Evolutionary conservation across 2,888 invertebrate genomes (phyloP), one percentile per base, ranked within the genome.

Genomic region (Lepidocyrtinus sp.): DNA sequence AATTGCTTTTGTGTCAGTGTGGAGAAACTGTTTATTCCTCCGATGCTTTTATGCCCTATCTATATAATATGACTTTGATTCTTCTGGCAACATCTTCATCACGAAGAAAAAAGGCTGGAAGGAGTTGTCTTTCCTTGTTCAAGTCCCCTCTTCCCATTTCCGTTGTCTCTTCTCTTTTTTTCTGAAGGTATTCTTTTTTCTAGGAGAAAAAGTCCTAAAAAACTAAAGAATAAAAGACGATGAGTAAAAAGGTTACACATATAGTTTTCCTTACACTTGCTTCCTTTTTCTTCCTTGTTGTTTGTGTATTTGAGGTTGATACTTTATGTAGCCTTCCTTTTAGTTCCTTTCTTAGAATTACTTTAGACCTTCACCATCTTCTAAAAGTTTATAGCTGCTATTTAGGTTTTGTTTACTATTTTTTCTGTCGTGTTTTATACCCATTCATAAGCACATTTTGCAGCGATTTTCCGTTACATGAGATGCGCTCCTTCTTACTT

Each of bases 91-190:
- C 36, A 36, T 36, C 12, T 36, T 25, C 69, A 55, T 69, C 50
- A 69, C 26, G 45, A 59, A 63, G 61, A 61, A 21, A 12, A 63
- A 55, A 64, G 69, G 27, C 69, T 76, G 17, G 24, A 50, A 76
- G 62, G 67, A 70, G 76, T 76, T 76, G 76, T 76, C 76, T 76
- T 70, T 75, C 12, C 36, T 71, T 71, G 59, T 71, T 81, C 81
- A 73, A 81, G 76, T 81, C 74, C 65, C 80, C 81, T 82, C 81
- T 83, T 83, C 82, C 83, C 84, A 83, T 85, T 83, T 83, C 83
- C 83, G 82, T 59, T 62, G 67, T 46, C 71, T 82, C 79, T 75
- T 64, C 70, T 70, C 62, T 68, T 68, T n/a, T n/a, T 36, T 36
- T 36, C 36, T 36, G 12, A 36, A 36, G n/a, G n/a, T n/a, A n/a